Conservation (phyloP, 2,797 vertebrate genomes). For the Falco peregrinus region DNA sequence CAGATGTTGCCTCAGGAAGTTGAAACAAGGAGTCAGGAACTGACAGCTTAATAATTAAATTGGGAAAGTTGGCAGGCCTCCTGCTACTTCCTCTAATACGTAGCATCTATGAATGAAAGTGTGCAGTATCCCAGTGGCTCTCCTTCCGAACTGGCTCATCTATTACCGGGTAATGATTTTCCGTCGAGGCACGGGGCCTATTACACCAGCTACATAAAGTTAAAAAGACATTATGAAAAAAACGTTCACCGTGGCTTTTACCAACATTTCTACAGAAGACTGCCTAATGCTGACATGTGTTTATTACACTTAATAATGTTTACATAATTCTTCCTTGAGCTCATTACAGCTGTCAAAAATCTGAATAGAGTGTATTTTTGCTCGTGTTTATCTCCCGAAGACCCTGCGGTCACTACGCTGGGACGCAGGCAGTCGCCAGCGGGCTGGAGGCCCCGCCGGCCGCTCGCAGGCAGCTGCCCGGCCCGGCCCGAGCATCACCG, state of each 20-base stretch:
- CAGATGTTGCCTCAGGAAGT: conserved; percentile 74
- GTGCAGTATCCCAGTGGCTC: conserved; percentile 63
- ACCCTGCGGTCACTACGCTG: conserved; percentile 19
- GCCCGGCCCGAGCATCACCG: background rate
- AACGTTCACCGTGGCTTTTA: conserved; percentile 66
- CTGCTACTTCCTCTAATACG: conserved; percentile 56
- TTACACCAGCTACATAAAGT: conserved; percentile 78
- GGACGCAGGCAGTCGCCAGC: background rate
- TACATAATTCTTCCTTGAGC: conserved; percentile 75
- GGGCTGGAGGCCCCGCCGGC: background rate
- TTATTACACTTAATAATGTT: conserved; percentile 83
- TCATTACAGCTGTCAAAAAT: conserved; percentile 78
- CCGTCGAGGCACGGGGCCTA: conserved; percentile 72
- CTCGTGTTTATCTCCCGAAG: conserved; percentile 59
- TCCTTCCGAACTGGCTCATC: conserved; percentile 73
- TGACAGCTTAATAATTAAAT: conserved; percentile 73
- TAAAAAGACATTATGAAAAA: conserved; percentile 79
- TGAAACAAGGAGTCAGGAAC: conserved; percentile 67
- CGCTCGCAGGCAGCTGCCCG: background rate
- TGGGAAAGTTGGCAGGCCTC: conserved; percentile 64
- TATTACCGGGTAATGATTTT: conserved; percentile 79
- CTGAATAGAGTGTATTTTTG: conserved; percentile 49
- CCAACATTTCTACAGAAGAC: conserved; percentile 68
- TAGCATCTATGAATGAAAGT: conserved; percentile 71
- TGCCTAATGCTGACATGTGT: conserved; percentile 72